Conservation (phyloP, 2,888 invertebrate genomes). For the Nasonia oneida region DNA sequence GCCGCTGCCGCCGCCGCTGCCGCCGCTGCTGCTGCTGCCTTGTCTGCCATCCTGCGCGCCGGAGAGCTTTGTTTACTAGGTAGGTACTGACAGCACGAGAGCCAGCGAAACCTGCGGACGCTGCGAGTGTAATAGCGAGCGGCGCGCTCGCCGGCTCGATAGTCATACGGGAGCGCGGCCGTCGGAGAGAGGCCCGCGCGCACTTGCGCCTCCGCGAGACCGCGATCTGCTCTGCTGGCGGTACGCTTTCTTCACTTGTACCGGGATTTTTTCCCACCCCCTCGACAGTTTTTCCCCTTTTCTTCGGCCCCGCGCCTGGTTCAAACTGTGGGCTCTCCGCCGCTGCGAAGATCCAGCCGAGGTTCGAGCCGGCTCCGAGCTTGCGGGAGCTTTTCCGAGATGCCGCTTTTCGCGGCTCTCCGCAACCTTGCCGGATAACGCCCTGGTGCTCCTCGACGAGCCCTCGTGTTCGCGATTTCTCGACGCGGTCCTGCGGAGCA, state of each 20-base stretch:
- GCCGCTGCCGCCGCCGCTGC: no score
- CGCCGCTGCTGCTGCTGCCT: background rate
- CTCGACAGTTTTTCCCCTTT: background rate
- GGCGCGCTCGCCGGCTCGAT: background rate
- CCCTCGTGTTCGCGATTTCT: rapidly evolving
- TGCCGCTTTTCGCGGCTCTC: conserved; percentile 50
- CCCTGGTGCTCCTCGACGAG: no score
- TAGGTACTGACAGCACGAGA: no score
- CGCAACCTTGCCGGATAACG: conserved; percentile 50
- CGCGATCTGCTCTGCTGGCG: conserved; percentile 49
- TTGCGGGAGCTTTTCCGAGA: conserved; percentile 35
- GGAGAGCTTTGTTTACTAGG: background rate
- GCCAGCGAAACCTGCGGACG: background rate
- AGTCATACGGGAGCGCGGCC: conserved; percentile 68
- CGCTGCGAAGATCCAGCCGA: background rate
- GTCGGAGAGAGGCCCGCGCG: conserved; percentile 69
- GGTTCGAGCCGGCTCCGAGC: background rate
- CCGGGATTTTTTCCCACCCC: conserved; percentile 5
- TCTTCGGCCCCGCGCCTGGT: background rate
- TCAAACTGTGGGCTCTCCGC: conserved; percentile 16
- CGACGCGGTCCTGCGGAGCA: background rate
- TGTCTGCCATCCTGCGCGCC: conserved; percentile 10
- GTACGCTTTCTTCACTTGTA: conserved; percentile 54
- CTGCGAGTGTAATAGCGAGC: conserved; percentile 17
- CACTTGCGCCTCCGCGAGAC: conserved; percentile 54